A percentile compares a stretch with the other conserved stretches of the same genome.
These are phyloP conservation scores for Agrypnia vestita DNA, from an alignment of 1,140 invertebrate species.

Conservation along the genomic window DNA sequence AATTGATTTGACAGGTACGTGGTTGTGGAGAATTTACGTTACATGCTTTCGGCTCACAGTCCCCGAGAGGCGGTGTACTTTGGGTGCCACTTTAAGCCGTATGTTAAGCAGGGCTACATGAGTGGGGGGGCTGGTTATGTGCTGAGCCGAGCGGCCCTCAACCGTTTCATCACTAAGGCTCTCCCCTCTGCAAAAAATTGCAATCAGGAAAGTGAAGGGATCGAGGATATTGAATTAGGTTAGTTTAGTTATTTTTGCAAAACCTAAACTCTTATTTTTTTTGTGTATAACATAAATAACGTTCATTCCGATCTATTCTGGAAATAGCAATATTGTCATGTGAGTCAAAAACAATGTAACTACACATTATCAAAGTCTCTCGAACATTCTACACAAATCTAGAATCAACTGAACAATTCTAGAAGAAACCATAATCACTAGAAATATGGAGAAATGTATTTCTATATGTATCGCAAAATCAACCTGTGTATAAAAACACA, in stretches of 20 bases:
- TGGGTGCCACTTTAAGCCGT: conserved; percentile 92
- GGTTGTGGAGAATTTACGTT: conserved; percentile 92
- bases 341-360: no score
- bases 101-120: conserved; percentile 92
- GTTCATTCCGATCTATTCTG: no score
- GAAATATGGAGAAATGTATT: no score
- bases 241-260: conserved; percentile 15
- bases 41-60: conserved; percentile 86
- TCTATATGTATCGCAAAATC: no score
- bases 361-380: no score
- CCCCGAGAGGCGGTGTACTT: conserved; percentile 86
- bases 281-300: no score
- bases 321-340: no score
- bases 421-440: no score
- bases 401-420: no score
- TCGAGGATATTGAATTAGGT: conserved; percentile 96
- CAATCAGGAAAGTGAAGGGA: conserved; percentile 81
- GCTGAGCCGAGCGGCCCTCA: conserved; percentile 85
- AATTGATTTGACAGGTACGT: conserved; percentile 78
- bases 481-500: no score
- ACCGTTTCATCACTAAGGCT: conserved; percentile 82
- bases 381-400: no score
- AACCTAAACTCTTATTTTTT: no score
- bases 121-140: conserved; percentile 95
- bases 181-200: conserved; percentile 81